These are phyloP conservation scores for Ianthella basta DNA, from an alignment of 37 sponge, comb jelly and placozoan species.

Conservation along the genomic window DNA sequence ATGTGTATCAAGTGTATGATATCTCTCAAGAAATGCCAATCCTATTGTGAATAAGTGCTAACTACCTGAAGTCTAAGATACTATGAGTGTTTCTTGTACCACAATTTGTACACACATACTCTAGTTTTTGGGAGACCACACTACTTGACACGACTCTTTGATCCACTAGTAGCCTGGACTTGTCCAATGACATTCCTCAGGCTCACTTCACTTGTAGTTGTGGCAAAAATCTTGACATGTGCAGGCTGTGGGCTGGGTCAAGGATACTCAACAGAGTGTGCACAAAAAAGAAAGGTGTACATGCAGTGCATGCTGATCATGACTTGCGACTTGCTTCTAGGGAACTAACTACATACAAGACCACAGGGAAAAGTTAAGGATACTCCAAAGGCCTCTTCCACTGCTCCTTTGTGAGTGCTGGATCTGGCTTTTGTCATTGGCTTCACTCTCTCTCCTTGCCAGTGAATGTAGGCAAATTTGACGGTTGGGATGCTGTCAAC, in stretches of 20 bases:
- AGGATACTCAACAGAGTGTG: background rate
- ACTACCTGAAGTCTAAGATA: no score
- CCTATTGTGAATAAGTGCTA: no score
- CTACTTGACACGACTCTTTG: slow-evolving; percentile 84
- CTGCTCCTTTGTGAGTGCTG: slow-evolving; percentile 79
- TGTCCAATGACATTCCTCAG: slow-evolving; percentile 69
- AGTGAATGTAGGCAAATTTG: slow-evolving; percentile 86
- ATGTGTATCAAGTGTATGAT: no score
- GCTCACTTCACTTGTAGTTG: slow-evolving; percentile 55
- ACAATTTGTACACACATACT: no score
- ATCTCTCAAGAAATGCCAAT: no score
- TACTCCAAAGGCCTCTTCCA: slow-evolving; percentile 79
- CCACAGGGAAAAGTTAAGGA: background rate
- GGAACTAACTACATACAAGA: no score
- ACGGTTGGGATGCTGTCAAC: slow-evolving; percentile 90
- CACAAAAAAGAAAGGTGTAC: background rate
- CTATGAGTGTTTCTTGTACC: no score
- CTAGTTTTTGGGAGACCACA: no score
- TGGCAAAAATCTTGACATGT: slow-evolving; percentile 80
- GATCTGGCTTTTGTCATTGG: slow-evolving; percentile 85
- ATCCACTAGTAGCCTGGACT: slow-evolving; percentile 82
- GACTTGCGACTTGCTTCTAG: no score
- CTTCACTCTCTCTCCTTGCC: slow-evolving; percentile 88
- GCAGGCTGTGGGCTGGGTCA: slow-evolving; percentile 52
- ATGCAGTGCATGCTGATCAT: background rate